Percentiles rank a stretch among this genome's conserved stretches.
phyloP scores from a whole-genome alignment of 2,888 invertebrate species.

The Acanthosoma haemorrhoidale region DNA sequence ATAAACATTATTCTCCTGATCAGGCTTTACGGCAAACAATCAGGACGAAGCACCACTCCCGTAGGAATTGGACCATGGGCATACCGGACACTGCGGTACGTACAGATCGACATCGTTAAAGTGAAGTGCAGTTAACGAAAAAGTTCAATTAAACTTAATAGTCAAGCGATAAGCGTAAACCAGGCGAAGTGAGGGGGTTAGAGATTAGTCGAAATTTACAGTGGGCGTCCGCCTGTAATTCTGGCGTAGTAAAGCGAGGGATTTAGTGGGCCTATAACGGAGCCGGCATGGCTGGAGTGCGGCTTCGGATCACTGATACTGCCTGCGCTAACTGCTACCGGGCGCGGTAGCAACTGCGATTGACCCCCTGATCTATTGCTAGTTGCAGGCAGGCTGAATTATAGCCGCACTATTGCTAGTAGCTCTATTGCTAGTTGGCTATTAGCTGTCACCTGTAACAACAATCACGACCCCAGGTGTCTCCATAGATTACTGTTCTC shows the following conservation, averaged over 20 bases:
- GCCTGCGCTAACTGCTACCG: background rate
- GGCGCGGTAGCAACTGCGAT: slow-evolving; percentile 6
- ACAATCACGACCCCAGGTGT: background rate
- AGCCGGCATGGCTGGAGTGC: too few relatives aligned
- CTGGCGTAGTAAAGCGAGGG: background rate
- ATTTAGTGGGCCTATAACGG: background rate
- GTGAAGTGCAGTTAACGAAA: slow-evolving; percentile 6
- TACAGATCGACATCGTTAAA: slow-evolving; percentile 18
- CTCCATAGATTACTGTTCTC: background rate
- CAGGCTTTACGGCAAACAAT: background rate
- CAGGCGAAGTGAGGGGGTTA: background rate
- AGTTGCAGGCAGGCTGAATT: too few relatives aligned
- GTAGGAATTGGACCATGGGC: background rate
- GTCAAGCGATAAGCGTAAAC: slow-evolving; percentile 21
- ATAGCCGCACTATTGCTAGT: too few relatives aligned
- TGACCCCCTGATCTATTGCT: too few relatives aligned
- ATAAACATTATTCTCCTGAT: slow-evolving; percentile 5
- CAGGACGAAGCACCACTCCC: background rate
- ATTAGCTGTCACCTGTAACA: background rate
- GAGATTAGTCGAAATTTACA: slow-evolving; percentile 12
- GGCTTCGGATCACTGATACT: background rate
- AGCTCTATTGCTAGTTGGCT: too few relatives aligned
- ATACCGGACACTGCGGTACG: slow-evolving; percentile 8
- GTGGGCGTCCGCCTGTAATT: slow-evolving; percentile 1
- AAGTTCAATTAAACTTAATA: slow-evolving; percentile 21